Evolutionary conservation across 2,113 vertebrate species (phyloP).

Genomic region (Trochalopteron elliotii): DNA sequence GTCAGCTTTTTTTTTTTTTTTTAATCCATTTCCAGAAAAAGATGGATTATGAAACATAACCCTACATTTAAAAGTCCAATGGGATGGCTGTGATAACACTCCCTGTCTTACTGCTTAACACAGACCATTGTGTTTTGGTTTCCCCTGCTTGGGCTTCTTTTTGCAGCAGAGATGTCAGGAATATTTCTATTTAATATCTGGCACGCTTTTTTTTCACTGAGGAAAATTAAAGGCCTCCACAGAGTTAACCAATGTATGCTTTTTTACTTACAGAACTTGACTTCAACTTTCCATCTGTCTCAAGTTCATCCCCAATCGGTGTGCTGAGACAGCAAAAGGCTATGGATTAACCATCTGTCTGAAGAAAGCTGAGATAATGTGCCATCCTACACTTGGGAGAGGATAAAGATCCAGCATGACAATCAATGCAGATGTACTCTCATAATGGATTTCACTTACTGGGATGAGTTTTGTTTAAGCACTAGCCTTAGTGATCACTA

Average conservation of each 20-base stretch:
- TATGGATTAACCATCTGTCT: conserved; percentile 60
- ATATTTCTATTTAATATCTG: neutral
- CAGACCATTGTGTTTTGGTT: neutral
- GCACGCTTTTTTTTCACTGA: neutral
- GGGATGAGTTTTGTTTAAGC: conserved; percentile 56
- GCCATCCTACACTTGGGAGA: conserved; percentile 37
- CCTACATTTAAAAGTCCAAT: neutral
- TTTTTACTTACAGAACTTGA: conserved; percentile 15
- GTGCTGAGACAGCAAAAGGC: conserved; percentile 64
- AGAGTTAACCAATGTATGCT: neutral
- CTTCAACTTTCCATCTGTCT: conserved; percentile 32
- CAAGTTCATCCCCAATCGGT: conserved; percentile 13
- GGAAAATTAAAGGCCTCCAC: conserved; percentile 16
- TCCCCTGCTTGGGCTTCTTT: neutral
- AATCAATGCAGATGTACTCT: conserved; percentile 60
- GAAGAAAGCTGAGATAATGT: conserved; percentile 55
- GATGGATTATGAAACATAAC: neutral
- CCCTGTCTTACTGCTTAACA: neutral
- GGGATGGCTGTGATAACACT: neutral
- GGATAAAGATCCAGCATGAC: conserved; percentile 51
- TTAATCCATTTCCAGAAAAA: neutral
- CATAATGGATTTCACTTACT: conserved; percentile 69
- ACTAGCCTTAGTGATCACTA: conserved; percentile 14
- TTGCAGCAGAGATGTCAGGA: neutral
- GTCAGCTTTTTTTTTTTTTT: neutral